Conservation (phyloP, 2,888 invertebrate species). For the Plagiodera versicolora region DNA sequence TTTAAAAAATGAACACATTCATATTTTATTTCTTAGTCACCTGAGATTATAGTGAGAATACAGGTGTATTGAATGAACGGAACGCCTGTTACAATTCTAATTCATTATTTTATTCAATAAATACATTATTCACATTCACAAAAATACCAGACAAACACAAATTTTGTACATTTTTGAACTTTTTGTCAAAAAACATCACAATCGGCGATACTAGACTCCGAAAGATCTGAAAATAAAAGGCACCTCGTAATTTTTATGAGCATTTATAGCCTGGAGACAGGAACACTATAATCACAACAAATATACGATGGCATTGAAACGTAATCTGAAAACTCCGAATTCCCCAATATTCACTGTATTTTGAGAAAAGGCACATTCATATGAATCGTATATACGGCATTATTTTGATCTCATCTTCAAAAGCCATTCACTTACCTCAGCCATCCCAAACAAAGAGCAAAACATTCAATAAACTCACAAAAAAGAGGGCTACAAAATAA, state of each 20-base stretch:
- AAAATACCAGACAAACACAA: not conserved
- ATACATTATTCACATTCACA: not conserved
- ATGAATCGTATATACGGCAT: no score
- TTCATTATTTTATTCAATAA: not conserved
- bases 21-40: not conserved
- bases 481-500: slow-evolving; percentile 19
- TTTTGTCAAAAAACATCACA: not conserved
- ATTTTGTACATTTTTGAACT: not conserved
- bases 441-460: not conserved
- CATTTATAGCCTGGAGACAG: not conserved
- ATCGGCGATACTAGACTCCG: not conserved
- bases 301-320: no score
- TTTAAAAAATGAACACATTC: not conserved
- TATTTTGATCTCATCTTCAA: not conserved
- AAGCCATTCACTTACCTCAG: not conserved
- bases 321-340: no score
- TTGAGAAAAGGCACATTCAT: no score
- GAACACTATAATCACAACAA: not conserved
- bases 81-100: not conserved
- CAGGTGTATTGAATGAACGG: not conserved
- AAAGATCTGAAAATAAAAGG: not conserved
- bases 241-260: not conserved
- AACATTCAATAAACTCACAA: not conserved
- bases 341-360: no score
- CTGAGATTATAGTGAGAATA: no score